Conservation (phyloP, 2,888 invertebrate genomes). For the Pandemis cinnamomeana region DNA sequence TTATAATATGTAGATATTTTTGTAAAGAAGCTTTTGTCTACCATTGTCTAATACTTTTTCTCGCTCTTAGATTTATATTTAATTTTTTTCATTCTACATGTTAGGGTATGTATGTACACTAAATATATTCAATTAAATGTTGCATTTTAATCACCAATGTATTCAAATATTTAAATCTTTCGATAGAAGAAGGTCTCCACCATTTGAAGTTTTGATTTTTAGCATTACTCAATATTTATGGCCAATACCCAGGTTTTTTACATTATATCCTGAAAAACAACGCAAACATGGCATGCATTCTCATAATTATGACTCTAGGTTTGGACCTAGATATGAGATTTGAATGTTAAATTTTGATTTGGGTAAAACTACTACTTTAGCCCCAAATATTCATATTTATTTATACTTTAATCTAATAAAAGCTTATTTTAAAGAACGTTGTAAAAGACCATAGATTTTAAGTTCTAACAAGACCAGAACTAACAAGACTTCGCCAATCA, state of each 20-base stretch:
- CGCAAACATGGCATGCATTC: not conserved
- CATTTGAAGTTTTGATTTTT: not conserved
- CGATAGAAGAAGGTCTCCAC: not conserved
- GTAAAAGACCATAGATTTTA: not conserved
- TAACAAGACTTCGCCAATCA: not conserved
- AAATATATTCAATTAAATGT: not conserved
- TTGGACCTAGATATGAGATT: not conserved
- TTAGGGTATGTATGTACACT: not conserved
- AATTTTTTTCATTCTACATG: not conserved
- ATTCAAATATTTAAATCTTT: not conserved
- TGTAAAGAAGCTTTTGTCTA: slow-evolving; percentile 23
- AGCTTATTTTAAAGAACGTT: not conserved
- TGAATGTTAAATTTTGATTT: not conserved
- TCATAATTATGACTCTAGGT: not conserved
- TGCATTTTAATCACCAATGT: not conserved
- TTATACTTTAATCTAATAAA: not conserved
- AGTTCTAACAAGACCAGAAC: not conserved
- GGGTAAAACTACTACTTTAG: too few species aligned
- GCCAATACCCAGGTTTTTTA: not conserved
- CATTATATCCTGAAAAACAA: not conserved
- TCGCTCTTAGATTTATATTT: slow-evolving; percentile 25
- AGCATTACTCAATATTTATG: not conserved
- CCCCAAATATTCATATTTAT: too few species aligned
- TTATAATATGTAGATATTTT: slow-evolving; percentile 34
- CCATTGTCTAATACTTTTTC: slow-evolving; percentile 23